Evolutionary conservation across 53 echinoderm and acorn worm species (phyloP).

Genomic region (Pentamera pediparva): DNA sequence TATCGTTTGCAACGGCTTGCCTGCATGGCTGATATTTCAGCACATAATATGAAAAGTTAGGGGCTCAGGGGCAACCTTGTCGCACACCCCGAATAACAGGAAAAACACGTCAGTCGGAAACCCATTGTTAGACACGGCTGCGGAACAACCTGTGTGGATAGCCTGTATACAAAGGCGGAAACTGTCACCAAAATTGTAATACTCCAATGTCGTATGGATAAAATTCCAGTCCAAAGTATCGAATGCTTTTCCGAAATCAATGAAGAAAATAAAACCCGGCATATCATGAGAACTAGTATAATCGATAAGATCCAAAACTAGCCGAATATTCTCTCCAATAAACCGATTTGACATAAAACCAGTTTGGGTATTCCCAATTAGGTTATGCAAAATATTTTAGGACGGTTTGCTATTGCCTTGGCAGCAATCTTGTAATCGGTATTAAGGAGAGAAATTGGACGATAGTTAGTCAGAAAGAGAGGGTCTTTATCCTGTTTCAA

Average conservation of each 20-base stretch:
- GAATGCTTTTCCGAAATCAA: conserved; percentile 31
- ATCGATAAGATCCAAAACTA: conserved; percentile 14
- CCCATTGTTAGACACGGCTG: neutral
- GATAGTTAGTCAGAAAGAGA: neutral
- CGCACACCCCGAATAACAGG: neutral
- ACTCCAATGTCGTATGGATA: conserved; percentile 11
- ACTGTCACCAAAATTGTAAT: conserved; percentile 18
- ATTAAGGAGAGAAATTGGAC: neutral
- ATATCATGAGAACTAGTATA: neutral
- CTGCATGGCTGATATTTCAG: too few relatives aligned
- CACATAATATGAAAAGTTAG: too few relatives aligned
- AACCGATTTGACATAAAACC: neutral
- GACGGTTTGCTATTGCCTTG: neutral
- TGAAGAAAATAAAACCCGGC: conserved; percentile 17
- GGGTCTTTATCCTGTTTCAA: neutral
- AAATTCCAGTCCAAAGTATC: conserved; percentile 22
- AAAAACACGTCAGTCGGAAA: neutral
- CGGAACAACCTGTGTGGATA: too few relatives aligned
- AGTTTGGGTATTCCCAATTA: neutral
- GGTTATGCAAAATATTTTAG: neutral
- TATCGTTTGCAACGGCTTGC: too few relatives aligned
- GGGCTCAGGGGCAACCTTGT: conserved; percentile 4
- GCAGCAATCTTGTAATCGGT: conserved; percentile 3
- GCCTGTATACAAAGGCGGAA: too few relatives aligned
- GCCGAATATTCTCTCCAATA: conserved; percentile 24